Percentiles rank a stretch among this genome's conserved stretches.
Conservation (phyloP, 2,113 vertebrate species). For the Onychostoma macrolepis region DNA sequence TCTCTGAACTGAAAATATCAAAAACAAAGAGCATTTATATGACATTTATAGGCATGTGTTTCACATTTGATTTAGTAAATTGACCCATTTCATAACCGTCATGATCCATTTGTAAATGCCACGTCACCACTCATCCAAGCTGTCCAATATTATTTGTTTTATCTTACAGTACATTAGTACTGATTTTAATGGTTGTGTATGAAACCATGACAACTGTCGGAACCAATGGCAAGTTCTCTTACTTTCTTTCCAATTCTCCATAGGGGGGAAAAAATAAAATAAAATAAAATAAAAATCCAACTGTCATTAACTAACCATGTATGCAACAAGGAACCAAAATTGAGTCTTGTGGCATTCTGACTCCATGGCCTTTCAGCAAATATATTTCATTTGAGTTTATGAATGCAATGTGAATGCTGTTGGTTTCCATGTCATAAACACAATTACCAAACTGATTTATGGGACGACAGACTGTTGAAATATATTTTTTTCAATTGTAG, state of each 20-base stretch:
- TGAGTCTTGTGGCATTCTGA: constrained; percentile 9
- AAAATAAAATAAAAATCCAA: too few species aligned
- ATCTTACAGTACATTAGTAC: background rate
- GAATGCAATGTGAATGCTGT: constrained; percentile 37
- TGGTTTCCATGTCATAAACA: constrained; percentile 58
- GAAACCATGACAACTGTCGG: background rate
- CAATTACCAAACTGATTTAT: constrained; percentile 67
- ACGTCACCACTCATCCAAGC: background rate
- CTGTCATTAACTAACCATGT: constrained; percentile 21
- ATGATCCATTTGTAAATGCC: background rate
- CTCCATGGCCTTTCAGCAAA: background rate
- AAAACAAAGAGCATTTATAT: background rate
- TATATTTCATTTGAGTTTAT: constrained; percentile 39
- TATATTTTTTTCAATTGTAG: constrained; percentile 41
- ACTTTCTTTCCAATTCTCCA: constrained; percentile 1
- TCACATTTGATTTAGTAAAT: background rate
- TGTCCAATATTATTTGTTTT: background rate
- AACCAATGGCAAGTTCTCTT: background rate
- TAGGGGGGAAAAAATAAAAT: background rate
- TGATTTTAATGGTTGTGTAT: background rate
- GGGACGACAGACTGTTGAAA: constrained; percentile 24
- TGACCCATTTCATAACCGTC: background rate
- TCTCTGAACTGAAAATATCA: background rate
- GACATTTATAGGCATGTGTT: background rate
- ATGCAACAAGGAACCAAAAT: constrained; percentile 13